Evolutionary conservation across 2,797 vertebrate species (phyloP), one percentile per base, ranked within the genome.

Genomic region (Notolepis coatsorum): DNA sequence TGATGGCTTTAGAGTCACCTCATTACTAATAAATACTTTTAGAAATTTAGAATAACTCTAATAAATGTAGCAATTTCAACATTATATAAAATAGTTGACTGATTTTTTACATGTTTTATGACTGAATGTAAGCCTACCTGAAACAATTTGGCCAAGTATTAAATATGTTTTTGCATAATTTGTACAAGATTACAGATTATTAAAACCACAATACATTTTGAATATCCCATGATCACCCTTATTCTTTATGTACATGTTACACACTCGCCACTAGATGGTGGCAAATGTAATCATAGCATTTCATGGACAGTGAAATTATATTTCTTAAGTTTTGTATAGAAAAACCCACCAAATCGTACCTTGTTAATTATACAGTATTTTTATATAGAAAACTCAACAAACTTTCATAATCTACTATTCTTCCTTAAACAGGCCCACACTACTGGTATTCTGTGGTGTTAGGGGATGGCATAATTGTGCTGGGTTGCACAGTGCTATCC

Each of bases 221-320:
- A 35, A 35, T 35, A 42, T 60, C 53, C 61, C 15, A 12, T n/a
- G n/a, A 15, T 17, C 62, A 17, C 31, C 55, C 12, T 21, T 2
- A 45, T 45, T 23, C 4, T 4, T 33, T 37, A 12, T 0, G 1
- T n/a, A 53, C 13, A 56, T 68, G 24, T 7, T 61, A 6, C 18
- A 55, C 8, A 60, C 5, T 52, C n/a, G 62, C 58, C 57, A 86
- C 70, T 66, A 73, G 56, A 65, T 67, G 64, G 62, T 12, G 41
- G 58, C 77, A 62, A 59, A 74, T 77, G 45, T 24, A 59, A 50
- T 0, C 12, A 25, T 49, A 0, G 70, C 55, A 70, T 42, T 43
- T 23, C 48, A 28, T n/a, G 5, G 25, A 28, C 24, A 48, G n/a
- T 28, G 13, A 24, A 1, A 4, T 21, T 3, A 31, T n/a, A 37